These are phyloP conservation scores for Liopterus haemorrhoidalis DNA, from an alignment of 2,888 invertebrate genomes.

Conservation along the genomic window DNA sequence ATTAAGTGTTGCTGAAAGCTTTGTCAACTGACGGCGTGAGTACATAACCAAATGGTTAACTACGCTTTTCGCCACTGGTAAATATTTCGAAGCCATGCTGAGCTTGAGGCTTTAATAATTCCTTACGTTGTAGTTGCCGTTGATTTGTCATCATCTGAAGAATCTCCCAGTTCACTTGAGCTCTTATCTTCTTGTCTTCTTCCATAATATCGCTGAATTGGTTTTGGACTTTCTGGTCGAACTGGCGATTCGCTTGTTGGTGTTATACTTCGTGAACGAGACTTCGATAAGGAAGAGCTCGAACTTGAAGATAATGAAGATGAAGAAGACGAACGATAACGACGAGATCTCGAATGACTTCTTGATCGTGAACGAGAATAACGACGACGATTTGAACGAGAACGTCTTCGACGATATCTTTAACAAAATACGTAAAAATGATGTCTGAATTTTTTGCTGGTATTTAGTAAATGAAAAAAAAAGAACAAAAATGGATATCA, in stretches of 20 bases:
- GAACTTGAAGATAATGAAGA: constrained; percentile 35
- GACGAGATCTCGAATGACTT: constrained; percentile 30
- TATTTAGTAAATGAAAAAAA: too few species aligned
- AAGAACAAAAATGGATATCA: too few species aligned
- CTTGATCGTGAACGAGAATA: constrained; percentile 36
- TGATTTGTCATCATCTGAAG: constrained; percentile 38
- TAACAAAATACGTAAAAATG: too few species aligned
- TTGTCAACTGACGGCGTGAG: too few species aligned
- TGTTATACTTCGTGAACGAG: constrained; percentile 14
- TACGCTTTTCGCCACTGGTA: too few species aligned
- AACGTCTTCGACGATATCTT: constrained; percentile 33
- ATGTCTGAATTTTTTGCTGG: too few species aligned
- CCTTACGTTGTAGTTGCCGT: constrained; percentile 31
- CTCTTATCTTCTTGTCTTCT: constrained; percentile 52
- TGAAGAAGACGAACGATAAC: constrained; percentile 35
- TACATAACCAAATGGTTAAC: too few species aligned
- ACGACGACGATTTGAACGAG: constrained; percentile 37
- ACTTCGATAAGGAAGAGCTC: constrained; percentile 3
- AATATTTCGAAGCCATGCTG: too few species aligned
- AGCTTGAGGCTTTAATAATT: too few species aligned
- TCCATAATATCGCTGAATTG: constrained; percentile 54
- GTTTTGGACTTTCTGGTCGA: constrained; percentile 36
- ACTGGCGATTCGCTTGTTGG: constrained; percentile 28
- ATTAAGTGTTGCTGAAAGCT: too few species aligned
- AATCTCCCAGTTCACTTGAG: constrained; percentile 45